Evolutionary conservation across 1,140 invertebrate genomes (phyloP).

Genomic region (Arion vulgaris): DNA sequence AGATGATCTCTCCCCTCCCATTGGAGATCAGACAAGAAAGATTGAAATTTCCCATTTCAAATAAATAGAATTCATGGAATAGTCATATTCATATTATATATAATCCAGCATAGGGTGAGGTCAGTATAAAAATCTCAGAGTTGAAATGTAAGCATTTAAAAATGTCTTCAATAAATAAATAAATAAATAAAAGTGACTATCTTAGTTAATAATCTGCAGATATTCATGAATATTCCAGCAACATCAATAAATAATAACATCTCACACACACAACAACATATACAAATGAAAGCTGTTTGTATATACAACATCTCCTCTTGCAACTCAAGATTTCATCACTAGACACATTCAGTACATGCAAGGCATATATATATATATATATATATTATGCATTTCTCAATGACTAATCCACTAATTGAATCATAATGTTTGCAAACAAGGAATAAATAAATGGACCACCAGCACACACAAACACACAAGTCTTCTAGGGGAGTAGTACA

Average conservation of each 20-base stretch:
- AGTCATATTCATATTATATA: no score
- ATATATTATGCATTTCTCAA: no score
- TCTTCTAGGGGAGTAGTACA: no score
- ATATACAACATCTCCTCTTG: background rate
- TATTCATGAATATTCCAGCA: background rate
- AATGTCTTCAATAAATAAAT: constrained; percentile 7
- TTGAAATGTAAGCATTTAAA: background rate
- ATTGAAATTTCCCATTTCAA: background rate
- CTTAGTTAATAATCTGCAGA: background rate
- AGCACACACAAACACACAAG: no score
- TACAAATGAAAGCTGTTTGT: constrained; percentile 10
- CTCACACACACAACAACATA: background rate
- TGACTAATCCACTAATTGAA: no score
- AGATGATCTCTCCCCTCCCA: no score
- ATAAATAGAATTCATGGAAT: background rate
- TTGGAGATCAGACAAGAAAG: no score
- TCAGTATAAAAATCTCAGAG: constrained; percentile 1
- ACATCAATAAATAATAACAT: background rate
- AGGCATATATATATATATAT: background rate
- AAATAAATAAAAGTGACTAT: constrained; percentile 4
- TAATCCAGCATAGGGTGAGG: constrained; percentile 10
- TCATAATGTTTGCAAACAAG: no score
- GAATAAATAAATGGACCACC: no score
- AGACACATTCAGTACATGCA: background rate
- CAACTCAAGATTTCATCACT: background rate